These are phyloP conservation scores for Salvelinus sp. DNA, from an alignment of 2,113 vertebrate species.

Conservation along the genomic window DNA sequence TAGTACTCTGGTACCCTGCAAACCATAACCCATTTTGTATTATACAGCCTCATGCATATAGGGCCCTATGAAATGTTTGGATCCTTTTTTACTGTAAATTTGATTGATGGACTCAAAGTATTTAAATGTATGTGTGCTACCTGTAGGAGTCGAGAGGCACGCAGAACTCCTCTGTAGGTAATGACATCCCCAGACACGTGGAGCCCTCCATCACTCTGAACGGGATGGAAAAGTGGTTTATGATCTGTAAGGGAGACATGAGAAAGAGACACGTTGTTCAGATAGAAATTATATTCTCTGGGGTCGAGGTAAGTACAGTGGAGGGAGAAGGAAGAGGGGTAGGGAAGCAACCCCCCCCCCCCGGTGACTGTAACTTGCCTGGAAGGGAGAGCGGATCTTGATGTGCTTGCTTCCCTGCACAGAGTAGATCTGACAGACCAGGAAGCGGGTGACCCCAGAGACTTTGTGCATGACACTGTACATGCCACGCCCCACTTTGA, in stretches of 20 bases:
- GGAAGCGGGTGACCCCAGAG: conserved; percentile 87
- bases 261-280: background rate
- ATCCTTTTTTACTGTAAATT: too few species aligned
- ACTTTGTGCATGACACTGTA: conserved; percentile 87
- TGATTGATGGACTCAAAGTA: too few species aligned
- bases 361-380: conserved; percentile 70
- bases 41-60: too few species aligned
- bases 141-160: conserved; percentile 90
- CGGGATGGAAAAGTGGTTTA: conserved; percentile 91
- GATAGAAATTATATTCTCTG: background rate
- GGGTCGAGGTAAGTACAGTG: too few species aligned
- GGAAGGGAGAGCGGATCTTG: conserved; percentile 92
- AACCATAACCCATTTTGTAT: too few species aligned
- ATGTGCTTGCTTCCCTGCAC: conserved; percentile 91
- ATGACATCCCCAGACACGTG: conserved; percentile 81
- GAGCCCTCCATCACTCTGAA: conserved; percentile 86
- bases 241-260: conserved; percentile 74
- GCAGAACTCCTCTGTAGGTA: conserved; percentile 87
- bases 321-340: background rate
- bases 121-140: conserved; percentile 56
- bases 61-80: too few species aligned
- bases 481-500: conserved; percentile 88
- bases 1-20: too few species aligned
- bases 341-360: too few species aligned
- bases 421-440: conserved; percentile 93